A percentile compares a stretch with the other conserved stretches of the same genome.
phyloP scores from a whole-genome alignment of 2,888 invertebrate species.

The Acrobasis repandana region DNA sequence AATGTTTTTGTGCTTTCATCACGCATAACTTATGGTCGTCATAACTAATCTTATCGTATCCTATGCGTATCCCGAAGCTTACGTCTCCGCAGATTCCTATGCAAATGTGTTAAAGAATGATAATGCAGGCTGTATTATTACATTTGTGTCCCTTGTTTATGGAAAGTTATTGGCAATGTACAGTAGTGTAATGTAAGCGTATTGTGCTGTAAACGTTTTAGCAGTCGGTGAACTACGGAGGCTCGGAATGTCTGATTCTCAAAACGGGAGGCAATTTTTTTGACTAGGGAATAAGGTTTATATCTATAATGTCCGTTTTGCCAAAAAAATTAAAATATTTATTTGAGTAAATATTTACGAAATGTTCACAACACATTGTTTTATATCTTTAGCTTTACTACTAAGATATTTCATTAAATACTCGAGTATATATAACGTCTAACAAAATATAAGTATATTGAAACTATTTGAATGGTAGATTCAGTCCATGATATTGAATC shows the following conservation, averaged over 20 bases:
- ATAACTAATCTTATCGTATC: neutral
- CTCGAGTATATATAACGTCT: no score
- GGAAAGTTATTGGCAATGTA: constrained; percentile 37
- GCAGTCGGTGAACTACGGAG: constrained; percentile 33
- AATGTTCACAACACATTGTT: no score
- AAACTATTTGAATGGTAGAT: no score
- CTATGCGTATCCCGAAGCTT: neutral
- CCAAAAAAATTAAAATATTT: no score
- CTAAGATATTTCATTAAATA: no score
- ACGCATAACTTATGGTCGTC: neutral
- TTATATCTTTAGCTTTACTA: no score
- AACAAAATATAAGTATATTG: no score
- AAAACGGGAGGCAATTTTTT: no score
- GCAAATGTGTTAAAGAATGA: constrained; percentile 3
- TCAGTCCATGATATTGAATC: no score
- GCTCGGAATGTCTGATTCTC: neutral
- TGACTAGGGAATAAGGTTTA: no score
- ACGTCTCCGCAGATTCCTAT: neutral
- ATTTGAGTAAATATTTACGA: no score
- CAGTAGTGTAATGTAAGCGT: constrained; percentile 33
- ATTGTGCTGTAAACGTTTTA: constrained; percentile 39
- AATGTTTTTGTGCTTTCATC: neutral
- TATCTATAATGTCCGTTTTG: no score
- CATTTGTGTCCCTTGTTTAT: constrained; percentile 29
- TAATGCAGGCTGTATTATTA: constrained; percentile 3